Evolutionary conservation across 2,888 invertebrate species (phyloP), one percentile per base, ranked within the genome.

Genomic region (Apamea anceps): DNA sequence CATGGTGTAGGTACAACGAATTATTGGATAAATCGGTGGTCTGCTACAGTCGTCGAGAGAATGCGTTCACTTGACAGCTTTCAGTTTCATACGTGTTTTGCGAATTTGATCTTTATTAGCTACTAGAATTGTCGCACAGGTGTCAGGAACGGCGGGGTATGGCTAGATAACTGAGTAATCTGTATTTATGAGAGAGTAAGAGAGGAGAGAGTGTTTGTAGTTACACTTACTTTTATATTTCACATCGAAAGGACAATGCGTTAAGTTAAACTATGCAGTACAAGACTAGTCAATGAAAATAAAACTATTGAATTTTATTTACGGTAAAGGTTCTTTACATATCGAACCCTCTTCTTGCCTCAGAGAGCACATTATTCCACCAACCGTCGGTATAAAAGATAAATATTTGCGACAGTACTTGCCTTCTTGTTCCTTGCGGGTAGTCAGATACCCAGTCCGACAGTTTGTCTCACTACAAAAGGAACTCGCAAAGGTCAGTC

Each of bases 301-400:
- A 51, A 13, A 51, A 81, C 42, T 18, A n/a, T 79, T 21, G 32
- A n/a, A 73, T 62, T 51, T 62, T 51, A 21, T 51, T 51, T 18
- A 18, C 51, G 51, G 51, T 18, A 51, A 25, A 81, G n/a, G 28
- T 57, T 71, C 32, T 60, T 74, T n/a, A 15, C 21, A 32, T 57
- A 81, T 62, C 28, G 28, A 77, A 83, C 12, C 37, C 57, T 54
- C 48, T 77, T 83, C 57, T 78, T 48, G 57, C 63, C 5, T 70
- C 37, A 51, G n/a, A n/a, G 68, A 63, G 25, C 63, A 57, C 28
- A 62, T 76, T 82, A 77, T 80, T 82, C 67, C 54, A 62, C 25
- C 45, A 82, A 82, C 8, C 62, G 65, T 67, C 42, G 48, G 62
- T 48, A 80, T 54, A 62, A 62, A 76, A 75, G 48, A 12, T 65